Conservation (phyloP, 2,888 invertebrate species). For the Himalopsyche kuldschensis region DNA sequence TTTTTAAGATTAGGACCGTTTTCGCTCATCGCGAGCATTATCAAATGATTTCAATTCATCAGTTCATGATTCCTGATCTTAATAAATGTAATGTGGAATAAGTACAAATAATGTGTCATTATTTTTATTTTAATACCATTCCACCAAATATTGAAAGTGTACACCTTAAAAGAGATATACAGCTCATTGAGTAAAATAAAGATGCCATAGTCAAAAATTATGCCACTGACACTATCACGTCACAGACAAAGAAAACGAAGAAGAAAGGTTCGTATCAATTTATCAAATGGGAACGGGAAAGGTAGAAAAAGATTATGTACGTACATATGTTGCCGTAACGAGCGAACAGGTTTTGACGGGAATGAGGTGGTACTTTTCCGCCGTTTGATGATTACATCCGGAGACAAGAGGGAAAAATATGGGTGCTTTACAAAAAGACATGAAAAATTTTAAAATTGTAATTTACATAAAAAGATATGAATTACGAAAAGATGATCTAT, state of each 20-base stretch:
- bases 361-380: constrained; percentile 5
- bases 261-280: neutral
- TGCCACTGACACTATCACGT: neutral
- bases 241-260: neutral
- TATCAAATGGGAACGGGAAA: neutral
- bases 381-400: constrained; percentile 9
- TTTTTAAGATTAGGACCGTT: no score
- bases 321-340: neutral
- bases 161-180: no score
- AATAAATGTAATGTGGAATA: no score
- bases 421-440: neutral
- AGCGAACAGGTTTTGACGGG: constrained; percentile 10
- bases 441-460: no score
- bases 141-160: no score
- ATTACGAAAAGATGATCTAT: no score
- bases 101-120: no score
- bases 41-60: no score
- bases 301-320: neutral
- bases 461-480: no score
- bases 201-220: neutral
- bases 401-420: neutral
- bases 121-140: no score
- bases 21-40: no score
- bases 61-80: no score
- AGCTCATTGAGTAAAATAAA: neutral